Percentiles rank a stretch among this genome's conserved stretches.
Conservation (phyloP, 2,888 invertebrate species). For the Eupithecia tripunctaria region DNA sequence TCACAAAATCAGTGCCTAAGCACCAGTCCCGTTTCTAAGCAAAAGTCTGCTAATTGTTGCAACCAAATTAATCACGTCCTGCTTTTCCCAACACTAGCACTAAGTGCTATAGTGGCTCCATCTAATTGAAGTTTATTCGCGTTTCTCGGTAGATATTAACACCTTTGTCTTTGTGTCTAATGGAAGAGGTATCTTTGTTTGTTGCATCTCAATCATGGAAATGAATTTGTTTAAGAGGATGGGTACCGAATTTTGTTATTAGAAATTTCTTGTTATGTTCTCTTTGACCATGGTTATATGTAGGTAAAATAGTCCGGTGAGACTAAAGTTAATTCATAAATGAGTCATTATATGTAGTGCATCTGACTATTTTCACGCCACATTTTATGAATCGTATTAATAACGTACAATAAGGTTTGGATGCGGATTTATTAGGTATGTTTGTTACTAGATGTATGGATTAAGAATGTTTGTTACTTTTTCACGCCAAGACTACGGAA, state of each 20-base stretch:
- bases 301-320: neutral
- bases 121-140: slow-evolving; percentile 79
- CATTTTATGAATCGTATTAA: neutral
- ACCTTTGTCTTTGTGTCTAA: slow-evolving; percentile 60
- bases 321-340: no score
- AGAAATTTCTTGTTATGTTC: neutral
- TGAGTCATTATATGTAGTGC: no score
- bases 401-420: neutral
- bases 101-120: slow-evolving; percentile 58
- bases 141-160: slow-evolving; percentile 69
- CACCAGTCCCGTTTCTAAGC: neutral
- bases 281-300: neutral
- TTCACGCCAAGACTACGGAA: no score
- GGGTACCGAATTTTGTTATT: neutral
- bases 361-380: neutral
- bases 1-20: neutral
- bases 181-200: slow-evolving; percentile 43
- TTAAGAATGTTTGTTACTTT: no score
- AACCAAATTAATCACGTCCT: slow-evolving; percentile 4
- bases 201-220: slow-evolving; percentile 27
- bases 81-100: slow-evolving; percentile 38
- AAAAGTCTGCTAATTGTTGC: neutral
- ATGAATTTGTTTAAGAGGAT: neutral
- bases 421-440: no score
- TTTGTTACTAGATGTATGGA: no score